These are phyloP conservation scores for Tricholaema leucomelas DNA, from an alignment of 2,113 vertebrate genomes.

Conservation along the genomic window DNA sequence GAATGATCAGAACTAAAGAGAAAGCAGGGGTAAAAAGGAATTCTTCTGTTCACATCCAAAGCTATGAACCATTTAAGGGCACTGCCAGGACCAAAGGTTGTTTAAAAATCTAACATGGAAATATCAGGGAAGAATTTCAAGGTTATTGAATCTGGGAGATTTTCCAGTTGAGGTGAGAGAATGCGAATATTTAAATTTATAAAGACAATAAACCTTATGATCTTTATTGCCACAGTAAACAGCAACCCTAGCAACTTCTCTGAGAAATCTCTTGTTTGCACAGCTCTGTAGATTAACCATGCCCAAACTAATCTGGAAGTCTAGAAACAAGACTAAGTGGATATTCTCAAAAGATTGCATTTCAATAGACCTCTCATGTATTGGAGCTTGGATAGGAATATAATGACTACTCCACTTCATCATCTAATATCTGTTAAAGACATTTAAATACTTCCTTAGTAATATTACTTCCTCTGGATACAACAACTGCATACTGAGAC, in stretches of 20 bases:
- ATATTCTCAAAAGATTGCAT: conserved; percentile 41
- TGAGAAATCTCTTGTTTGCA: not conserved
- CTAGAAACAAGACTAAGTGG: conserved; percentile 30
- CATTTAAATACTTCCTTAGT: conserved; percentile 67
- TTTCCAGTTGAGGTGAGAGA: not conserved
- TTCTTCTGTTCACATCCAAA: not conserved
- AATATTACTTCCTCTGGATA: conserved; percentile 64
- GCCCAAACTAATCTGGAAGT: not conserved
- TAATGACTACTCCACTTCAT: conserved; percentile 62
- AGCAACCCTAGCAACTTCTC: not conserved
- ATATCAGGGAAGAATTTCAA: not conserved
- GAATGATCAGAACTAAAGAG: not conserved
- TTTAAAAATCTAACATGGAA: not conserved
- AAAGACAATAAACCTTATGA: not conserved
- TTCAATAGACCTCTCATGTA: conserved; percentile 58
- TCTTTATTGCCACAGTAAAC: not conserved
- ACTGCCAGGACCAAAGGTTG: not conserved
- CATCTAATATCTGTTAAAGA: conserved; percentile 64
- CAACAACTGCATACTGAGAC: conserved; percentile 44
- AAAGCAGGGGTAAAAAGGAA: not conserved
- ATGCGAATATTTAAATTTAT: not conserved
- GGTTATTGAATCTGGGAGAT: not conserved
- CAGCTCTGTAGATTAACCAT: conserved; percentile 1
- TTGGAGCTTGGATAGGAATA: conserved; percentile 40
- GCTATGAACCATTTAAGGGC: not conserved